Evolutionary conservation across 2,888 invertebrate species (phyloP).

Genomic region (Hesperia comma): DNA sequence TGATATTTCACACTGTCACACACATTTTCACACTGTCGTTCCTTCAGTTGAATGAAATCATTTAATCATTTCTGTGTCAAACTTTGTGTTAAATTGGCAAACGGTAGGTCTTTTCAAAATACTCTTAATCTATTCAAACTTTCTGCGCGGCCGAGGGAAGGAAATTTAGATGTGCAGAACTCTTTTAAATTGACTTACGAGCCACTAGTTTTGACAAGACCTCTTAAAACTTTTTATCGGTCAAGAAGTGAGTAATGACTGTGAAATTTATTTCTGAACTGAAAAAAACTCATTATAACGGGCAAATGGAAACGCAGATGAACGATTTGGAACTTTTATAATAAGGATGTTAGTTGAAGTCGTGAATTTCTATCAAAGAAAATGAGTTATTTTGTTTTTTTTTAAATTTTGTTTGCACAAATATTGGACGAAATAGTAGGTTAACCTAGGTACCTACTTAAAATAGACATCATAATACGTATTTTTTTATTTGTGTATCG

Average conservation of each 20-base stretch:
- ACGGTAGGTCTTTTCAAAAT: constrained; percentile 4
- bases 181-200: constrained; percentile 30
- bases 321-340: constrained; percentile 9
- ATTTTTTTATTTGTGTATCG: no score
- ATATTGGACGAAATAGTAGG: no score
- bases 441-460: no score
- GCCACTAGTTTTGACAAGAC: constrained; percentile 18
- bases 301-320: constrained; percentile 4
- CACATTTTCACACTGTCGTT: no score
- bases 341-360: background rate
- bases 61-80: constrained; percentile 6
- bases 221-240: constrained; percentile 26
- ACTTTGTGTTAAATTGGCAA: constrained; percentile 4
- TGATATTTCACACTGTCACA: no score
- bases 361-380: background rate
- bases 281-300: constrained; percentile 18
- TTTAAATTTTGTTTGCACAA: no score
- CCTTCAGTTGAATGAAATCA: background rate
- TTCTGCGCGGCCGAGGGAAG: background rate
- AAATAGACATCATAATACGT: no score
- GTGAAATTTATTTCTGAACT: constrained; percentile 9
- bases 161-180: constrained; percentile 21
- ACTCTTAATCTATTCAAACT: constrained; percentile 7
- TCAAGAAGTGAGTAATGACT: constrained; percentile 28
- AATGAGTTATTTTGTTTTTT: no score